Conservation (phyloP, 1,140 invertebrate species). For the Aleiodes sp. region DNA sequence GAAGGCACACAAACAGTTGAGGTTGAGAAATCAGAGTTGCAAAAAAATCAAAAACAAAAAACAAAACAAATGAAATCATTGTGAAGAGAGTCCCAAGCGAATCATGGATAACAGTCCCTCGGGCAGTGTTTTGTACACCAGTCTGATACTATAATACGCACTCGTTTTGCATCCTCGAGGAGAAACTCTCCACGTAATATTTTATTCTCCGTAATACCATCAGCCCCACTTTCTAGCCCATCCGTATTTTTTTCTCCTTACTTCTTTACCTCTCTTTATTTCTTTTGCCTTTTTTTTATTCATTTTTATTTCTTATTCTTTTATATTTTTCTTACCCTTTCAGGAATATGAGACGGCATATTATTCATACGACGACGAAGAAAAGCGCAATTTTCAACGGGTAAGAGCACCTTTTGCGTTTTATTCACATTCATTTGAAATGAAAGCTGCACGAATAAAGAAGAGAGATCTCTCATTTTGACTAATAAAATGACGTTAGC, state of each 20-base stretch:
- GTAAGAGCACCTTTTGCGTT: slow-evolving; percentile 11
- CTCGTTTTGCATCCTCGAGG: slow-evolving; percentile 3
- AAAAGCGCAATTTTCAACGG: slow-evolving; percentile 13
- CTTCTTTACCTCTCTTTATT: neutral
- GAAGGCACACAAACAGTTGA: no score
- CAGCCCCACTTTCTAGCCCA: neutral
- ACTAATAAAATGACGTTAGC: slow-evolving; percentile 14
- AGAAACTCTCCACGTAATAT: slow-evolving; percentile 7
- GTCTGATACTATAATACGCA: slow-evolving; percentile 8
- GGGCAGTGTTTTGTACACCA: slow-evolving; percentile 1
- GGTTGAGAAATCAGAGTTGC: no score
- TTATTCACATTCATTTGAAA: slow-evolving; percentile 12
- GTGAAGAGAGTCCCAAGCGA: neutral
- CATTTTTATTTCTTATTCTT: neutral
- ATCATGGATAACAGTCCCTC: neutral
- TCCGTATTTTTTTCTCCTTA: neutral
- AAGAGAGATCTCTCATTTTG: neutral
- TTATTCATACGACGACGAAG: slow-evolving; percentile 17
- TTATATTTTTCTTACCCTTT: slow-evolving; percentile 13
- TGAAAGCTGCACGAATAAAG: slow-evolving; percentile 6
- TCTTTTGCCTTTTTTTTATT: no score
- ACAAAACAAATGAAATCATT: neutral
- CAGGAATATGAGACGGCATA: slow-evolving; percentile 4
- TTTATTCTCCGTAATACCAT: slow-evolving; percentile 18
- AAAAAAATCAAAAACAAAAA: neutral